phyloP scores from a whole-genome alignment of 64 coral and sea anemone genomes.

The Actinia equina region DNA sequence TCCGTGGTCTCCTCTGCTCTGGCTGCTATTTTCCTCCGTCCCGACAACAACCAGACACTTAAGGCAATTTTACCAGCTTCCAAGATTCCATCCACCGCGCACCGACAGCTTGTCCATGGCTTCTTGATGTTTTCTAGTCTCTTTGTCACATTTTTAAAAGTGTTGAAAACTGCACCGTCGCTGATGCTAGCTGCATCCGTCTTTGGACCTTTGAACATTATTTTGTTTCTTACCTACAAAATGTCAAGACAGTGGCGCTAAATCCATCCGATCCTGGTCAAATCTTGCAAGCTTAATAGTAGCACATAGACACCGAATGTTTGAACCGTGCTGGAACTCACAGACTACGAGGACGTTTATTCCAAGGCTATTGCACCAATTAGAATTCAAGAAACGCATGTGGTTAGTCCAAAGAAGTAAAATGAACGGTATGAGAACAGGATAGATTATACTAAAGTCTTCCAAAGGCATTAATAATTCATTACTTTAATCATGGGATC shows the following conservation, averaged over 20 bases:
- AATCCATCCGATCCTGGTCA: neutral
- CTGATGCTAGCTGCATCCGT: neutral
- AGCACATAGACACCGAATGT: too few species aligned
- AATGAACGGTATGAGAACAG: too few species aligned
- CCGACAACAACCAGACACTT: slow-evolving; percentile 30
- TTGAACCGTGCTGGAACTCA: too few species aligned
- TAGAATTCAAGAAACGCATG: too few species aligned
- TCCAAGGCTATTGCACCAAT: too few species aligned
- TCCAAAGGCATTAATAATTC: too few species aligned
- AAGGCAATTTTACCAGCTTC: neutral
- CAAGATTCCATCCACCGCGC: neutral
- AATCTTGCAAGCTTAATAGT: too few species aligned
- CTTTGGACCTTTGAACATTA: neutral
- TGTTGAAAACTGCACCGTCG: neutral
- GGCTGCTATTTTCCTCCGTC: slow-evolving; percentile 25
- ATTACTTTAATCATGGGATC: too few species aligned
- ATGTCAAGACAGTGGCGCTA: neutral
- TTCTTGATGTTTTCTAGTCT: neutral
- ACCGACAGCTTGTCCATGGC: neutral
- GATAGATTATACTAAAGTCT: too few species aligned
- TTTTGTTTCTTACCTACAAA: neutral
- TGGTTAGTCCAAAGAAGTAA: too few species aligned
- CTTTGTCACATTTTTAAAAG: neutral
- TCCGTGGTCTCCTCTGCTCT: neutral
- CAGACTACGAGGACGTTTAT: too few species aligned